Percentiles rank a stretch among this genome's conserved stretches.
Conservation (phyloP, 2,113 vertebrate genomes). For the Semicossyphus pulcher region DNA sequence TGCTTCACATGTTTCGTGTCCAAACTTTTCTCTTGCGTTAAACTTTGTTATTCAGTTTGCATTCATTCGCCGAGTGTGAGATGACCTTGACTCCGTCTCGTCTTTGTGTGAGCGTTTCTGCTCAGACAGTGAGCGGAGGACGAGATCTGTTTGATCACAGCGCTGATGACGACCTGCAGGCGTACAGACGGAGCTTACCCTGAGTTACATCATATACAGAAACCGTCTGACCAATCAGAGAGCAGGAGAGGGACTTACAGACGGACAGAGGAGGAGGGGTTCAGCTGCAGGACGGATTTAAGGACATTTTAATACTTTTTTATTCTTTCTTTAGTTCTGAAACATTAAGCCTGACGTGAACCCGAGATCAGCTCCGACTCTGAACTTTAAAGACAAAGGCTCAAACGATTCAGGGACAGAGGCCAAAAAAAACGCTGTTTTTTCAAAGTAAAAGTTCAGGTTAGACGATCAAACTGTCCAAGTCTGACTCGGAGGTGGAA, state of each 20-base stretch:
- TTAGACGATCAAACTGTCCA: no score
- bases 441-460: no score
- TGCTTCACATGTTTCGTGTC: no score
- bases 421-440: no score
- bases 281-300: neutral
- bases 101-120: slow-evolving; percentile 90
- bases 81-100: slow-evolving; percentile 89
- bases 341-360: neutral
- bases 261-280: neutral
- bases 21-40: neutral
- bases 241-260: neutral
- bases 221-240: neutral
- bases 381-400: no score
- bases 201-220: slow-evolving; percentile 46
- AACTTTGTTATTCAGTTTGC: neutral
- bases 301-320: neutral
- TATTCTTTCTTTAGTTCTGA: neutral
- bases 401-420: no score
- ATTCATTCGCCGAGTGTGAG: neutral
- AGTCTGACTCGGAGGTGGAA: no score
- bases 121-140: slow-evolving; percentile 82
- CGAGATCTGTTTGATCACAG: slow-evolving; percentile 90
- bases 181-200: slow-evolving; percentile 21
- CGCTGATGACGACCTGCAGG: slow-evolving; percentile 90
- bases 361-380: neutral